These are phyloP conservation scores for Timandra comae DNA, from an alignment of 2,888 invertebrate genomes.

Conservation along the genomic window DNA sequence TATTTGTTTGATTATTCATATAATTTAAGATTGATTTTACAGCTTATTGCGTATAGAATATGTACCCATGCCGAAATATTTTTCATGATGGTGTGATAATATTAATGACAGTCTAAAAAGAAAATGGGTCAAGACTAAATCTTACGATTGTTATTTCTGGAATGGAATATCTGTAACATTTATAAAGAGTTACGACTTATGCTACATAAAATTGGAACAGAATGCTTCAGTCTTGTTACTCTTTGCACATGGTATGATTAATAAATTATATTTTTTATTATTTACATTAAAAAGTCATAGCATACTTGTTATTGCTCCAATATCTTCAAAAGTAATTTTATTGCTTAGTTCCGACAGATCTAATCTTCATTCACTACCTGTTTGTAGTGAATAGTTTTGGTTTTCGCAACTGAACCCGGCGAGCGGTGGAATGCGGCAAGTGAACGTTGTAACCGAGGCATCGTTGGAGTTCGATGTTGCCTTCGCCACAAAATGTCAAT, in stretches of 20 bases:
- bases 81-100: conserved; percentile 5
- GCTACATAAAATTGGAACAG: too few relatives aligned
- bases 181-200: too few relatives aligned
- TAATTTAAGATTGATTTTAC: too few relatives aligned
- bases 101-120: conserved; percentile 42
- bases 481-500: conserved; percentile 58
- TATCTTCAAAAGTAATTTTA: too few relatives aligned
- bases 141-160: conserved; percentile 40
- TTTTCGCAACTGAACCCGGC: conserved; percentile 47
- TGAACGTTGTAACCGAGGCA: conserved; percentile 57
- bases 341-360: too few relatives aligned
- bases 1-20: too few relatives aligned
- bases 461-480: conserved; percentile 40
- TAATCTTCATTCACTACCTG: conserved; percentile 16
- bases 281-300: too few relatives aligned
- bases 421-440: conserved; percentile 58
- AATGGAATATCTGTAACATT: conserved; percentile 11
- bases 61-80: conserved; percentile 19
- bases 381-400: conserved; percentile 25
- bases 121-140: conserved; percentile 59
- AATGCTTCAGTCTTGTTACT: too few relatives aligned
- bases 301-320: too few relatives aligned
- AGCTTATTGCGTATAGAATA: too few relatives aligned
- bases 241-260: too few relatives aligned
- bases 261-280: too few relatives aligned